Evolutionary conservation across 2,888 invertebrate genomes (phyloP), one percentile per base, ranked within the genome.

Genomic region (Metallyticus violacea): DNA sequence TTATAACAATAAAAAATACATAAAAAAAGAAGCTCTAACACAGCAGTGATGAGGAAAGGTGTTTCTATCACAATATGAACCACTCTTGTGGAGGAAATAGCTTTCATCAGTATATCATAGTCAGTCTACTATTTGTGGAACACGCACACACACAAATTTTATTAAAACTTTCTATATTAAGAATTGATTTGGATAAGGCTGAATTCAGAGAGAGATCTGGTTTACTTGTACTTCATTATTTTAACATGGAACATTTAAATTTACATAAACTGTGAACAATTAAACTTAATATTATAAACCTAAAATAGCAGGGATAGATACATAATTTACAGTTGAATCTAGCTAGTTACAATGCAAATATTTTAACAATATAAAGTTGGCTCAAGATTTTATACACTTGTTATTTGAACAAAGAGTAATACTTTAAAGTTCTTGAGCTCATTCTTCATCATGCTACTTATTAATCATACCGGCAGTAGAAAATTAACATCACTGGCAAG

Each of bases 61-160:
- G 40, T 26, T 29, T 86, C 88, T 88, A 88, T 88, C 88, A 88
- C 88, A 88, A 88, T 88, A 85, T 62, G 84, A 77, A 76, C 81
- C 86, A 85, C 86, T 77, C n/a, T 82, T 77, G 29, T 86, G 86
- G 82, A 78, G 82, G 81, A 85, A 77, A 28, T 79, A 26, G 40
- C 81, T 85, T 79, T 77, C 26, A 83, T 76, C 28, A 83, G 27
- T 62, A 80, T 4, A 80, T 28, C 80, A 80, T 30, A 22, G 76
- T 83, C 83, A 83, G 83, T 83, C 83, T 83, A 83, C 83, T 76
- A 40, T 80, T 81, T 83, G 28, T 83, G 83, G 83, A 85, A 86
- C 85, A 82, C 85, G n/a, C n/a, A 85, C 81, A 62, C 40, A 30
- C 85, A 81, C 80, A 81, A 29, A 82, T 78, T 25, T 62, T 62